Evolutionary conservation across 2,888 invertebrate genomes (phyloP).

Genomic region (Chymomyza fuscimana): DNA sequence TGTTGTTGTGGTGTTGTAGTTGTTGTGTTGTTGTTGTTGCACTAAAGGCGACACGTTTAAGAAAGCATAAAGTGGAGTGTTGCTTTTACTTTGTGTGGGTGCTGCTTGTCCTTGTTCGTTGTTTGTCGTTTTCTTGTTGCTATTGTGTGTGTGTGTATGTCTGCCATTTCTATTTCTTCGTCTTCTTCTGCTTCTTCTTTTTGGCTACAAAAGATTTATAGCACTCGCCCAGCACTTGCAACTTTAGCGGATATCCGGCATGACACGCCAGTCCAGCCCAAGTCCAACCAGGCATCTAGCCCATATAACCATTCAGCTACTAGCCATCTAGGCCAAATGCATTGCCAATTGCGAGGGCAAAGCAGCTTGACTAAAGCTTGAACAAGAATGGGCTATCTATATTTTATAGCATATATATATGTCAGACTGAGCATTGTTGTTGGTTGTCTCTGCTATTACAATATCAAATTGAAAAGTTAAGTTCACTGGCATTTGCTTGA

Average conservation of each 20-base stretch:
- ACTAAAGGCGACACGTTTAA: constrained; percentile 28
- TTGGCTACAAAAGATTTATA: constrained; percentile 46
- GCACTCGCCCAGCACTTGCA: constrained; percentile 55
- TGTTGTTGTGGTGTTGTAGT: constrained; percentile 23
- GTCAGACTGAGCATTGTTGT: neutral
- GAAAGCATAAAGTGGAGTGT: constrained; percentile 21
- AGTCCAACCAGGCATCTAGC: constrained; percentile 24
- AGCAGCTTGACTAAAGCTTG: neutral
- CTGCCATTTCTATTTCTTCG: neutral
- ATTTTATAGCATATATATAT: neutral
- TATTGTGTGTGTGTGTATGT: constrained; percentile 29
- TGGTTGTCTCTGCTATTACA: neutral
- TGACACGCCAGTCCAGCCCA: constrained; percentile 56
- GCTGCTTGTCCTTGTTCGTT: constrained; percentile 16
- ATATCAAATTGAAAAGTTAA: neutral
- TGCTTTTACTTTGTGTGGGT: constrained; percentile 25
- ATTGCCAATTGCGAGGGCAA: neutral
- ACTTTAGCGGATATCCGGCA: constrained; percentile 68
- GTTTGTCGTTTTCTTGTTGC: neutral
- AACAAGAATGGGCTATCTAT: neutral
- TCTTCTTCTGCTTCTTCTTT: constrained; percentile 9
- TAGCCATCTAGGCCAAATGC: neutral
- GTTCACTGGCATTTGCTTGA: neutral
- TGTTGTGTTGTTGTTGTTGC: constrained; percentile 25
- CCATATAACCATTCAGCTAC: neutral